phyloP scores from a whole-genome alignment of 2,113 vertebrate genomes.

The Cephalopterus ornatus region DNA sequence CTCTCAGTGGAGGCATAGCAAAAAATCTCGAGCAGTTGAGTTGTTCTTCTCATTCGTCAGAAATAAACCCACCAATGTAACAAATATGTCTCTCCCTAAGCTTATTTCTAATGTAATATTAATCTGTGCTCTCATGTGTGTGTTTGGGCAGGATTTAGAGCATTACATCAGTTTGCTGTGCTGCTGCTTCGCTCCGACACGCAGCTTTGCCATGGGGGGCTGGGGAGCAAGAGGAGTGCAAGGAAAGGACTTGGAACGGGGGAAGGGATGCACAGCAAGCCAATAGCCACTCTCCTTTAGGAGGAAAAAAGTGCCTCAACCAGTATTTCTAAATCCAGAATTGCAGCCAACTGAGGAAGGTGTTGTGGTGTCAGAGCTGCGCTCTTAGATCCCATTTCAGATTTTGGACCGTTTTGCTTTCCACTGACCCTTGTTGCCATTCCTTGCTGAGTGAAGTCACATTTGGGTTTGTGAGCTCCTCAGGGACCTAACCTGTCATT shows the following conservation, averaged over 20 bases:
- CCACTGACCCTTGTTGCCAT: neutral
- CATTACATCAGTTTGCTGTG: neutral
- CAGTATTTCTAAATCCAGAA: neutral
- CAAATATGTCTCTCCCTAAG: neutral
- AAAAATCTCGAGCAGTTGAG: neutral
- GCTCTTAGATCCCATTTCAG: neutral
- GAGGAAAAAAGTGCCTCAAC: neutral
- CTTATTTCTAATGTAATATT: slow-evolving; percentile 14
- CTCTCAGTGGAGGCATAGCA: neutral
- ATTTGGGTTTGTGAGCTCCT: neutral
- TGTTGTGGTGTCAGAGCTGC: neutral
- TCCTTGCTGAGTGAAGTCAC: neutral
- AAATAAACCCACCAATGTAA: neutral
- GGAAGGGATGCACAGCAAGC: neutral
- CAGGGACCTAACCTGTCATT: neutral
- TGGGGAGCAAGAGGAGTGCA: neutral
- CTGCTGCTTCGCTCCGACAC: neutral
- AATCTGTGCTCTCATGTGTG: neutral
- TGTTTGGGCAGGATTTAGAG: slow-evolving; percentile 50
- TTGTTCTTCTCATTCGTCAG: neutral
- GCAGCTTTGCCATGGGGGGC: neutral
- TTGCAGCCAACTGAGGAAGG: neutral
- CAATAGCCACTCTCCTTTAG: neutral
- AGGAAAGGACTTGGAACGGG: neutral
- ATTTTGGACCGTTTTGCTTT: neutral